Percentiles rank a stretch among this genome's conserved stretches.
Evolutionary conservation across 2,113 vertebrate genomes (phyloP).

Genomic region (Oplegnathus fasciatus): DNA sequence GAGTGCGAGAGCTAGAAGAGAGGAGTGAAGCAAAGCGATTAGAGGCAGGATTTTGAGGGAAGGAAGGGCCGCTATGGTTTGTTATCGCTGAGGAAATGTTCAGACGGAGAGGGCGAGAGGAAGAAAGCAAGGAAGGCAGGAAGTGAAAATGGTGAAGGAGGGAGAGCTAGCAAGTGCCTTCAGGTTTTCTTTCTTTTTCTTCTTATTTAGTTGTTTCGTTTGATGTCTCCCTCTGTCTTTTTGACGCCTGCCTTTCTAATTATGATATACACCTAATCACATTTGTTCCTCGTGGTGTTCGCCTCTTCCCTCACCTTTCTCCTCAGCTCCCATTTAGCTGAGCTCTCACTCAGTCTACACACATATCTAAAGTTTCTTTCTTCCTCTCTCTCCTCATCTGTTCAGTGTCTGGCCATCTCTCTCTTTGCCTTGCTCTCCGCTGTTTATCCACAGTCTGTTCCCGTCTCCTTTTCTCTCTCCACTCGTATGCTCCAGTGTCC

Average conservation of each 20-base stretch:
- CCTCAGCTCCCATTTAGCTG: conserved; percentile 8
- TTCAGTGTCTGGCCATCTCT: conserved; percentile 36
- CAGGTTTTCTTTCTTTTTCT: conserved; percentile 12
- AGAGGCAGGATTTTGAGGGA: conserved; percentile 54
- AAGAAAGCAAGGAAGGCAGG: conserved; percentile 14
- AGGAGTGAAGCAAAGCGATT: conserved; percentile 66
- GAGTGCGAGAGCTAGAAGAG: conserved; percentile 47
- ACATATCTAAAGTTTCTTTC: conserved; percentile 3
- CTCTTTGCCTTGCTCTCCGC: conserved; percentile 37
- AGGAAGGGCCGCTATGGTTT: conserved; percentile 40
- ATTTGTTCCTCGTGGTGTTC: neutral
- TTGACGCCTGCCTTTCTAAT: neutral
- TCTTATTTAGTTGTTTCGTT: neutral
- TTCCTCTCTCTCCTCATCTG: conserved; percentile 27
- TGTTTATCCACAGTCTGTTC: conserved; percentile 49
- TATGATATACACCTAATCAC: neutral
- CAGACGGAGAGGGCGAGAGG: conserved; percentile 12
- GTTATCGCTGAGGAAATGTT: conserved; percentile 44
- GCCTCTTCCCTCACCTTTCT: neutral
- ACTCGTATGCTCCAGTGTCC: conserved; percentile 17
- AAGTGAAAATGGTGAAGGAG: conserved; percentile 12
- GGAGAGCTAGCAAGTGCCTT: conserved; percentile 7
- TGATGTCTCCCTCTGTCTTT: neutral
- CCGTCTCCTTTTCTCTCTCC: conserved; percentile 29
- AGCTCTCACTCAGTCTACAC: conserved; percentile 2